These are phyloP conservation scores for Lasioglossum malachurum DNA, from an alignment of 2,888 invertebrate species.

Conservation along the genomic window DNA sequence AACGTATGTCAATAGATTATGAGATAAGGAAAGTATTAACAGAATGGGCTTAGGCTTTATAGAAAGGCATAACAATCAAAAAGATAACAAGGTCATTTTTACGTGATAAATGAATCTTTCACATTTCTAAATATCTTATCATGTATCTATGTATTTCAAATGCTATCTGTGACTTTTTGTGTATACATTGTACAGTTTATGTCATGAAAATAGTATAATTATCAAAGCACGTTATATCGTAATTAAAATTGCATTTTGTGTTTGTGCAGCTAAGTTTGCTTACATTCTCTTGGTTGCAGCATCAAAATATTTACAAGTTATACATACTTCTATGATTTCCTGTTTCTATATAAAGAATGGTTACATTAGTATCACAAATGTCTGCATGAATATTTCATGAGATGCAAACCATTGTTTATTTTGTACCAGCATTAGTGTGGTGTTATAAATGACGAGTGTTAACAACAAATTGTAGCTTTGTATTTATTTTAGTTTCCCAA, in stretches of 20 bases:
- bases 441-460: background rate
- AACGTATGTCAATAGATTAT: background rate
- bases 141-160: background rate
- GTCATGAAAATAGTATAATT: background rate
- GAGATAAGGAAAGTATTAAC: background rate
- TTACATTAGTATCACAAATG: slow-evolving; percentile 6
- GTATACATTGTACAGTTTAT: background rate
- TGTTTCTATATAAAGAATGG: background rate
- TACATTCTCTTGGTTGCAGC: background rate
- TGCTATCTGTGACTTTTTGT: slow-evolving; percentile 17
- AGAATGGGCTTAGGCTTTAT: background rate
- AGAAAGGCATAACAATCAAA: background rate
- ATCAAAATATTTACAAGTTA: background rate
- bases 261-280: background rate
- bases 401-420: background rate
- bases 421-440: background rate
- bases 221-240: background rate
- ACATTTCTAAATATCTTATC: slow-evolving; percentile 9
- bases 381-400: slow-evolving; percentile 8
- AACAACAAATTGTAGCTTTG: background rate
- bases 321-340: slow-evolving; percentile 12
- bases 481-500: background rate
- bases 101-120: background rate
- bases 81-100: background rate
- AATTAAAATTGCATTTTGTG: background rate